phyloP scores from a whole-genome alignment of 1,140 invertebrate genomes.

The Cydia pomonella region DNA sequence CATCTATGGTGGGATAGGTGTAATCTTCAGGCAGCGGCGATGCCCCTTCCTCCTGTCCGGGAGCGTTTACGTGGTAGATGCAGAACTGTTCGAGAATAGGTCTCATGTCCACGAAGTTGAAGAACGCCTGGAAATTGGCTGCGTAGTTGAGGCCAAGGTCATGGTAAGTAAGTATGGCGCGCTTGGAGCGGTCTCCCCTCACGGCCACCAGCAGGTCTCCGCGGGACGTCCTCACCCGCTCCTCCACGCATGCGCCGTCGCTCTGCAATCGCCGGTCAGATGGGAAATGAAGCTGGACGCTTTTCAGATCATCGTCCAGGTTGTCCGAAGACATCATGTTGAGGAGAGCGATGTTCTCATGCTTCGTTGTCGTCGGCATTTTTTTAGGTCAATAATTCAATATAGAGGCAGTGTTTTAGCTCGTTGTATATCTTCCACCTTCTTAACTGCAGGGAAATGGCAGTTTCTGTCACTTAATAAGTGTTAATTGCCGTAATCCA shows the following conservation, averaged over 20 bases:
- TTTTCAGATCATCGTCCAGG: conserved; percentile 96
- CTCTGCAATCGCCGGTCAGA: conserved; percentile 86
- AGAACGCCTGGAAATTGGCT: conserved; percentile 98
- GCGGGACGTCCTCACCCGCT: conserved; percentile 92
- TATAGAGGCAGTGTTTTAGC: not conserved
- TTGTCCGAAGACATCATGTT: conserved; percentile 90
- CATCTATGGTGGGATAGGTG: conserved; percentile 58
- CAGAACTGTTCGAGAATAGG: conserved; percentile 97
- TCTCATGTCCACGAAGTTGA: conserved; percentile 98
- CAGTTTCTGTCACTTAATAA: conserved; percentile 16
- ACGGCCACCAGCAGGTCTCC: conserved; percentile 94
- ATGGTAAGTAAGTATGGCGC: conserved; percentile 97
- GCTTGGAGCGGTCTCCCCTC: conserved; percentile 94
- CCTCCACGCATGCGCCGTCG: conserved; percentile 86
- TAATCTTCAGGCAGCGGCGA: conserved; percentile 95
- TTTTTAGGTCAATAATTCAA: conserved; percentile 37
- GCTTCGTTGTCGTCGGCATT: conserved; percentile 67
- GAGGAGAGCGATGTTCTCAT: conserved; percentile 72
- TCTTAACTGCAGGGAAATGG: conserved; percentile 30
- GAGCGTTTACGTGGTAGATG: conserved; percentile 98
- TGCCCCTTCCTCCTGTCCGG: conserved; percentile 98
- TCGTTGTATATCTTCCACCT: conserved; percentile 38
- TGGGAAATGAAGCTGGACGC: conserved; percentile 93
- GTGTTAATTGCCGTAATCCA: conserved; percentile 54
- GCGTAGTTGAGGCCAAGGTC: conserved; percentile 98